Evolutionary conservation across 2,113 vertebrate species (phyloP).

Genomic region (Chionomys nivalis): DNA sequence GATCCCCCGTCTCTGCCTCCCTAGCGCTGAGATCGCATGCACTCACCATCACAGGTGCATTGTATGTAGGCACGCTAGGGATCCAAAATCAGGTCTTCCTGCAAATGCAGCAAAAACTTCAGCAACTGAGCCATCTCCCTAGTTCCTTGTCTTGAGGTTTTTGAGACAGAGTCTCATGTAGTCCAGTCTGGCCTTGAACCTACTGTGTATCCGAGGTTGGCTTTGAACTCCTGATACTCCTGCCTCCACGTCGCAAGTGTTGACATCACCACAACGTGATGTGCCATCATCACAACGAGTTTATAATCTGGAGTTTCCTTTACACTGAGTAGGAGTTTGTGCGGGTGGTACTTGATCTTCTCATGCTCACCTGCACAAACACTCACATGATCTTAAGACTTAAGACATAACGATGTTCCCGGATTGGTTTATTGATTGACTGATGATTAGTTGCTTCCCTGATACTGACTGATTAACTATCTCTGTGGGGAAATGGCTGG

Average conservation of each 20-base stretch:
- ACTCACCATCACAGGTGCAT: no score
- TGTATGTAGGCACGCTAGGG: neutral
- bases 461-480: neutral
- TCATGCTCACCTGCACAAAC: neutral
- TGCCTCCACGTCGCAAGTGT: no score
- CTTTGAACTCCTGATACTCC: neutral
- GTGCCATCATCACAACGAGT: no score
- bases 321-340: fast-evolving
- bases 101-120: neutral
- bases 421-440: neutral
- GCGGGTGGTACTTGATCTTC: neutral
- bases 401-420: neutral
- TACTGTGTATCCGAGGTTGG: neutral
- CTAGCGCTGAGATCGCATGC: neutral
- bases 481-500: neutral
- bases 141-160: neutral
- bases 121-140: neutral
- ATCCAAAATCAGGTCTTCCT: neutral
- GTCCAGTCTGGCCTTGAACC: neutral
- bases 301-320: neutral
- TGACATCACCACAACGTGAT: neutral
- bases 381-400: fast-evolving
- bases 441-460: neutral
- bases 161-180: neutral
- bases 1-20: neutral